Evolutionary conservation across 2,113 vertebrate genomes (phyloP), one percentile per base, ranked within the genome.

Genomic region (Dicrurus megarhynchus): DNA sequence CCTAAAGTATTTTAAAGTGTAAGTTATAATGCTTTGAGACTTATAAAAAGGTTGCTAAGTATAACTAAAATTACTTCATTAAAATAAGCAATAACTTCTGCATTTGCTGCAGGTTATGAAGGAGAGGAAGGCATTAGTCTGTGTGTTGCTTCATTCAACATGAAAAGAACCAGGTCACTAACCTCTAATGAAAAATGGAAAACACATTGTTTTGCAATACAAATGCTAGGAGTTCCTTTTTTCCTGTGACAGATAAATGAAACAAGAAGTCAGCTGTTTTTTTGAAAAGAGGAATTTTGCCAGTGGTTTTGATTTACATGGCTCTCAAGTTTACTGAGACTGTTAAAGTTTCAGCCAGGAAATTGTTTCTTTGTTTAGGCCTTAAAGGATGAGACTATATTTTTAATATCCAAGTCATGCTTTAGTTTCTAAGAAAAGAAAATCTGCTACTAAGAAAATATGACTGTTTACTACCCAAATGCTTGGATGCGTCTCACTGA

Each of bases 241-340:
- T 15, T 17, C 47, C 69, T 35, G 35, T 35, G 37, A 90, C 21
- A 84, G 59, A 73, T 55, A 91, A 89, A 53, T 49, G 30, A 91
- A 94, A 86, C 2, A 7, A 32, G 71, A 68, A 68, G 65, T 93
- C 46, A 93, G 78, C 78, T 78, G 15, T 74, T 90, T 81, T 78
- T 69, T 61, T 32, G 23, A 67, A 84, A 84, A 82, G 71, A 88
- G 84, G 81, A 94, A 95, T 74, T 61, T 78, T 77, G 70, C 67
- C 57, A 90, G 82, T 35, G 75, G 68, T 71, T 96, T 89, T 92
- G 71, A 83, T 96, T 95, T 93, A 75, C 41, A 70, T 16, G 11
- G 69, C 68, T 87, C 35, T 79, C 3, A 5, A 93, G n/a, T 77
- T 94, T 49, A 55, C 41, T 71, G 30, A 79, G 75, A 52, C 27